These are phyloP conservation scores for Pediacus dermestoides DNA, from an alignment of 2,888 invertebrate species.

Conservation along the genomic window DNA sequence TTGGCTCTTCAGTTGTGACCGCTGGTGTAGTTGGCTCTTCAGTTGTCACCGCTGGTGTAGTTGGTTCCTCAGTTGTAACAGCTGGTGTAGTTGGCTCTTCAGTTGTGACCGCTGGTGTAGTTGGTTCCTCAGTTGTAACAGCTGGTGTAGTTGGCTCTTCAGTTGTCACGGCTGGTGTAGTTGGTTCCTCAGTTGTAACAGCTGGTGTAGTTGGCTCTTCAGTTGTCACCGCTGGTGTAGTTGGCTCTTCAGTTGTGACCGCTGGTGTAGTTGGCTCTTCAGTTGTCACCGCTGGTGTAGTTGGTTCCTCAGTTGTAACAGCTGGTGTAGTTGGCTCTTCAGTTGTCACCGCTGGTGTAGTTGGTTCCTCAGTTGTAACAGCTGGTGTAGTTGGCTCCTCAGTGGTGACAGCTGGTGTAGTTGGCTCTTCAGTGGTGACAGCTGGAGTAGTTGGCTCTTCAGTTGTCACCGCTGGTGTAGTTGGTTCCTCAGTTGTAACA, in stretches of 20 bases:
- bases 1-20: slow-evolving; percentile 37
- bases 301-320: slow-evolving; percentile 37
- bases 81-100: slow-evolving; percentile 7
- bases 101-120: slow-evolving; percentile 1
- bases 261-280: slow-evolving; percentile 11
- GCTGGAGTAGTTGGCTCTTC: slow-evolving; percentile 43
- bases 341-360: slow-evolving; percentile 16
- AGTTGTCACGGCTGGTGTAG: slow-evolving; percentile 1
- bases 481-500: slow-evolving; percentile 16
- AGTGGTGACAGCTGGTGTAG: slow-evolving; percentile 1
- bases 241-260: slow-evolving; percentile 6
- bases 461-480: slow-evolving; percentile 1
- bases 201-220: not conserved
- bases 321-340: not conserved
- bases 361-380: slow-evolving; percentile 1
- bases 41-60: slow-evolving; percentile 16
- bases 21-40: not conserved
- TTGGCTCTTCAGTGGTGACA: slow-evolving; percentile 26
- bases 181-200: slow-evolving; percentile 16
- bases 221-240: slow-evolving; percentile 6
- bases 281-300: slow-evolving; percentile 30
- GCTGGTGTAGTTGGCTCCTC: slow-evolving; percentile 7
- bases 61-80: slow-evolving; percentile 1
- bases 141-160: slow-evolving; percentile 43
- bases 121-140: slow-evolving; percentile 26